Evolutionary conservation across 2,888 invertebrate genomes (phyloP).

Genomic region (Calliphora vomitoria): DNA sequence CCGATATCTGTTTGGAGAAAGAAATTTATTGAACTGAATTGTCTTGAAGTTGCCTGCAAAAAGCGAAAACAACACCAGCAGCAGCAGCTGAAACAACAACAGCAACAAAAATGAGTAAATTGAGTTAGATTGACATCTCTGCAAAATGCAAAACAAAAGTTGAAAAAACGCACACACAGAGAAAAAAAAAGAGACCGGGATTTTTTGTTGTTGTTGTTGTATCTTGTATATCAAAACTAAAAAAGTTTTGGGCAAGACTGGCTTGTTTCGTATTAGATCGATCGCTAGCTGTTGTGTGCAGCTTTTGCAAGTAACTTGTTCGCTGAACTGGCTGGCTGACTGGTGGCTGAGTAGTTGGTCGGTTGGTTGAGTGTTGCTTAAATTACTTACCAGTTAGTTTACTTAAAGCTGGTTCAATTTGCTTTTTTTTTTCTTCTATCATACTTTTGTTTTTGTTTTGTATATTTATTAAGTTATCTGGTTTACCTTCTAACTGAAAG

Average conservation of each 20-base stretch:
- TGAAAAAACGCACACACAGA: slow-evolving; percentile 13
- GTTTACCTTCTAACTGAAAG: slow-evolving; percentile 70
- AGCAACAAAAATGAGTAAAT: slow-evolving; percentile 17
- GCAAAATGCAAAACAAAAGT: slow-evolving; percentile 37
- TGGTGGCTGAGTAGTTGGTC: slow-evolving; percentile 1
- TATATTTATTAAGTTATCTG: slow-evolving; percentile 57
- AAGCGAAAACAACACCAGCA: background rate
- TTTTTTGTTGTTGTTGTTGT: background rate
- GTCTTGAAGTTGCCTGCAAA: background rate
- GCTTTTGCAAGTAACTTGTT: slow-evolving; percentile 38
- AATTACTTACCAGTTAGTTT: slow-evolving; percentile 59
- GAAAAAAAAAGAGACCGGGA: slow-evolving; percentile 38
- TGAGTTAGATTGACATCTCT: slow-evolving; percentile 48
- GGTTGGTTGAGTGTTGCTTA: slow-evolving; percentile 20
- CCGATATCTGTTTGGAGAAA: slow-evolving; percentile 50
- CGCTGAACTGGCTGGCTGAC: slow-evolving; percentile 3
- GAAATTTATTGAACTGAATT: slow-evolving; percentile 31
- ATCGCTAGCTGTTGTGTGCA: slow-evolving; percentile 28
- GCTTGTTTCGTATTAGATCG: slow-evolving; percentile 29
- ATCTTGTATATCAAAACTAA: slow-evolving; percentile 44
- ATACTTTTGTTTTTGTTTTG: background rate
- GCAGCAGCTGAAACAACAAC: background rate
- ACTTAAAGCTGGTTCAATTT: slow-evolving; percentile 19
- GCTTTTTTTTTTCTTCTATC: slow-evolving; percentile 7
- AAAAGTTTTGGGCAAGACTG: slow-evolving; percentile 36